Evolutionary conservation across 2,797 vertebrate genomes (phyloP), one percentile per base, ranked within the genome.

Genomic region (Artibeus jamaicensis): DNA sequence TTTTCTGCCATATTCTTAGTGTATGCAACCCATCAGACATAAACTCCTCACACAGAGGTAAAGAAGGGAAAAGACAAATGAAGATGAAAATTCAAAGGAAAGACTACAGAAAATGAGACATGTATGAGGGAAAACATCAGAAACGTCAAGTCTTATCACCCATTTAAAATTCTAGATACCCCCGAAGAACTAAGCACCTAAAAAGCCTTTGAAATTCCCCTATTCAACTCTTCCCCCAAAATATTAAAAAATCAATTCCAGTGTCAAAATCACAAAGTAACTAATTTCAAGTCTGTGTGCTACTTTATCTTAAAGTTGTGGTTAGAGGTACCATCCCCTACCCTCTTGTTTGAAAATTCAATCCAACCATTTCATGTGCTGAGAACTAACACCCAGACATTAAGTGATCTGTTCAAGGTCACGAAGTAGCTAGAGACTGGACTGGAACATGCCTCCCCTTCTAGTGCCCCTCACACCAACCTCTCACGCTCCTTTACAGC

Each of bases 151-250:
- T 84, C 88, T 83, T 44, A 74, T 39, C 14, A 53, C 32, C 18
- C 57, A 81, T 55, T 83, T 91, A 62, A 85, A 96, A 90, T 55
- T 91, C 74, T 77, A 96, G 39, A 73, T 9, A 82, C 24, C 46
- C 46, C n/a, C 89, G 42, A 95, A 85, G 90, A 94, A 68, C 42
- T 70, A 91, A 67, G 32, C 29, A 89, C 5, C 29, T n/a, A 62
- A 50, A 2, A 57, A 48, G 3, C 46, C 74, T 91, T 71, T 29
- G 74, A 78, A 10, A 77, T 24, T 70, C 55, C 46, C n/a, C 57
- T 81, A 87, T 71, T 93, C 92, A 44, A n/a, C 82, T 57, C 48
- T 46, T 62, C 76, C 74, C 81, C 42, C 29, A 44, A 84, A 83
- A 74, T 32, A 9, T 79, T 83, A 92, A 90, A 91, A 90, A 87